phyloP scores from a whole-genome alignment of 2,888 invertebrate species.

The Griposia aprilina region DNA sequence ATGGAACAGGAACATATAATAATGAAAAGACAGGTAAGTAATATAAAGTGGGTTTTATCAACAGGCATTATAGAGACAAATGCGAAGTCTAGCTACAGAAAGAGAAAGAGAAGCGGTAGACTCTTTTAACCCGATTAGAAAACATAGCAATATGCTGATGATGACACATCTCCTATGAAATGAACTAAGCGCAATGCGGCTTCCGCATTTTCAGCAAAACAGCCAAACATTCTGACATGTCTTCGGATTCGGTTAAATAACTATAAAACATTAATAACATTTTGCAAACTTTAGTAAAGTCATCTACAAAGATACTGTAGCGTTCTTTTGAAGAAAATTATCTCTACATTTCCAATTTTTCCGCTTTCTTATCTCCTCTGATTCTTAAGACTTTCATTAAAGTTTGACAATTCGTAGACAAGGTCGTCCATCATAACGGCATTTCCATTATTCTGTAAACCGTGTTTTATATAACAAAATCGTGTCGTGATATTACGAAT shows the following conservation, averaged over 20 bases:
- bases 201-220: slow-evolving; percentile 26
- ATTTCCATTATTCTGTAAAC: slow-evolving; percentile 70
- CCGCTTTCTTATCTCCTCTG: slow-evolving; percentile 10
- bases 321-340: background rate
- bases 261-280: slow-evolving; percentile 21
- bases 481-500: slow-evolving; percentile 70
- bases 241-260: background rate
- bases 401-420: slow-evolving; percentile 50
- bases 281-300: slow-evolving; percentile 8
- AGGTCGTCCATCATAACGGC: slow-evolving; percentile 74
- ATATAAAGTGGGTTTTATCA: slow-evolving; percentile 20
- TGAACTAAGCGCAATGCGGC: slow-evolving; percentile 59
- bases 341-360: background rate
- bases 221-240: slow-evolving; percentile 34
- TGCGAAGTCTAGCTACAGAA: background rate
- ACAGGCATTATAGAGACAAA: background rate
- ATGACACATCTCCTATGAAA: slow-evolving; percentile 1
- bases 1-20: slow-evolving; percentile 11
- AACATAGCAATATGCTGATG: background rate
- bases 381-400: slow-evolving; percentile 30
- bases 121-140: background rate
- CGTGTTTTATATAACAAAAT: slow-evolving; percentile 44
- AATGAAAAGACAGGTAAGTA: background rate
- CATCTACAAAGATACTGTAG: background rate
- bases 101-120: background rate